Evolutionary conservation across 2,888 invertebrate genomes (phyloP), one percentile per base, ranked within the genome.

Genomic region (Oscheius sp.): DNA sequence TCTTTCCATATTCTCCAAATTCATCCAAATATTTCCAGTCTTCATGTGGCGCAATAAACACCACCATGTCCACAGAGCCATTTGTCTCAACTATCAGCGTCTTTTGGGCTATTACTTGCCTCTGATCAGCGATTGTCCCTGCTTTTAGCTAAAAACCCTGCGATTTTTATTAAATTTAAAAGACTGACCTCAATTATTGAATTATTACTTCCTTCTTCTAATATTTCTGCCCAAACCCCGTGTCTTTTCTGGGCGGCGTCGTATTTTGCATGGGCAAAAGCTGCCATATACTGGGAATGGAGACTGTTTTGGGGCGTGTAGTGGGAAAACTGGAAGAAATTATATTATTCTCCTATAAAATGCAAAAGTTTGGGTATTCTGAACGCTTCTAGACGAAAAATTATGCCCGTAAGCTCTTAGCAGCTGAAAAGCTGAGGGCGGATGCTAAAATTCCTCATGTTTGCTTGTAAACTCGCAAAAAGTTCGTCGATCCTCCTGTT

Each of bases 21-120:
- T 72, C 41, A 25, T 72, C 72, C 5, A 66, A 25, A 29, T 66
- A 66, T 7, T 23, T 25, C 66, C 64, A 72, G 64, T 72, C 72
- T 23, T 72, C 72, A 29, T 72, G 64, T 2, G 72, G 72, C 0
- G 72, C 72, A 9, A 72, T 41, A 41, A 64, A 72, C 5, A 64
- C 18, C 18, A 72, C 43, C 66, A 66, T 64, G 9, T 72, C 72
- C 21, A 66, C 41, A 5, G 21, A 16, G 29, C 72, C 72, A 16
- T 55, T 43, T 25, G 64, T 72, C 56, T 66, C 66, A 1, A 72
- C 66, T 7, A 72, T 46, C 21, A 72, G 25, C 27, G 64, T 64
- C 27, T 72, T 72, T 45, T 72, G 72, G 5, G 52, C 21, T 12
- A 66, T 27, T 25, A 72, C 52, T 16, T 64, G 18, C 56, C 66